Conservation (phyloP, 2,113 vertebrate genomes). For the Phaethornis superciliosus region DNA sequence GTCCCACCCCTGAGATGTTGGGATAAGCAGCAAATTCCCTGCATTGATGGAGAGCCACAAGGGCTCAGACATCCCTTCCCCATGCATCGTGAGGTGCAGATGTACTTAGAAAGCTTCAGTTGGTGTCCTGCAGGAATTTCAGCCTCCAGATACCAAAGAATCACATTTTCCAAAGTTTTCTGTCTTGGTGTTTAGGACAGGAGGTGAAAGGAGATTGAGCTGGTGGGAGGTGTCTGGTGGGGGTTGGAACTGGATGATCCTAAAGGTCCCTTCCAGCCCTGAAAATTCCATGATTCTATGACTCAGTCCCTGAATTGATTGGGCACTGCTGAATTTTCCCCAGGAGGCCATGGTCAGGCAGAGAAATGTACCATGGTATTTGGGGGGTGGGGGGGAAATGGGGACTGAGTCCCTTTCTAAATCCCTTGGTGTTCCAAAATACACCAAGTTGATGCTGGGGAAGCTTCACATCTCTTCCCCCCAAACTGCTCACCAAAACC, state of each 20-base stretch:
- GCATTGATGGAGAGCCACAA: accelerated
- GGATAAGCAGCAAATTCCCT: accelerated
- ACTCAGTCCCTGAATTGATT: accelerated
- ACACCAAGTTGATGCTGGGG: accelerated
- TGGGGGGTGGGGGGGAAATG: neutral
- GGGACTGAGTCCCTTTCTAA: neutral
- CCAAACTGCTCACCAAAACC: accelerated
- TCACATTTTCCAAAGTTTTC: neutral
- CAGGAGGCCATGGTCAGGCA: neutral
- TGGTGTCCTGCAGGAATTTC: neutral
- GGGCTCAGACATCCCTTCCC: neutral
- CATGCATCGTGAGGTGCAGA: accelerated
- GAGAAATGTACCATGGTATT: neutral
- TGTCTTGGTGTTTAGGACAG: accelerated
- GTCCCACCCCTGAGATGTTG: accelerated
- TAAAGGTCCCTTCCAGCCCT: too few species aligned
- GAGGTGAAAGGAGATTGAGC: neutral
- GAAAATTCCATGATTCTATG: too few species aligned
- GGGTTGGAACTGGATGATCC: too few species aligned
- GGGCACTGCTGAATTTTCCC: neutral
- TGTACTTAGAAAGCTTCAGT: accelerated
- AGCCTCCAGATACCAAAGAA: neutral
- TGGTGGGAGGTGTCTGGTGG: too few species aligned
- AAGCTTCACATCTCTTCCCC: neutral
- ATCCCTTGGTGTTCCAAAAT: accelerated